Conservation (phyloP, 1,140 invertebrate genomes). For the Solenopsis invicta region DNA sequence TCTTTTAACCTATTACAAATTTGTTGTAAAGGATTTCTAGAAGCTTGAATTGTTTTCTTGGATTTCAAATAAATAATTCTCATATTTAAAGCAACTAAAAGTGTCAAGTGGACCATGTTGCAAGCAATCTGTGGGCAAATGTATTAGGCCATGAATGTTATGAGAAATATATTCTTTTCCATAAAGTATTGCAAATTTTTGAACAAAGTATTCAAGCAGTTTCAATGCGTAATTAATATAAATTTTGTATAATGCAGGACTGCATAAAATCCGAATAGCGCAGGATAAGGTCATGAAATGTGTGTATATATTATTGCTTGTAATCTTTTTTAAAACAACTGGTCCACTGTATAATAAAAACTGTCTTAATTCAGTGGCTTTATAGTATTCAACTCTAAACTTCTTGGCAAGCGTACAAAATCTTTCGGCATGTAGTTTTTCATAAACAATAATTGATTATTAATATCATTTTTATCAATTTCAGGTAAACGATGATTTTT, state of each 20-base stretch:
- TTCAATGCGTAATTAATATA: conserved; percentile 7
- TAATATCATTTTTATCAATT: no score
- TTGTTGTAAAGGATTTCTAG: no score
- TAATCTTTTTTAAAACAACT: neutral
- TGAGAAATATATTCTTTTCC: no score
- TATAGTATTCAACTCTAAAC: conserved; percentile 18
- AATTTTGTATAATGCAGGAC: conserved; percentile 1
- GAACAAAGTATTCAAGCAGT: neutral
- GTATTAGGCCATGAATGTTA: no score
- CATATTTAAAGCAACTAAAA: no score
- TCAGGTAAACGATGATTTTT: no score
- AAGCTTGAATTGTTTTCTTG: neutral
- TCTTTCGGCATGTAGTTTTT: neutral
- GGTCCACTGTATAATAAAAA: conserved; percentile 30
- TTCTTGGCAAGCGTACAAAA: conserved; percentile 12
- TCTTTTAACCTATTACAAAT: no score
- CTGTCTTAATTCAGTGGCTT: conserved; percentile 9
- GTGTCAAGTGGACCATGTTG: no score
- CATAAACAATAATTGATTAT: no score
- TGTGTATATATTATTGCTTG: neutral
- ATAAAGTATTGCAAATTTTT: no score
- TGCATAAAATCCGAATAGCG: conserved; percentile 12
- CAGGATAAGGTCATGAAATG: no score
- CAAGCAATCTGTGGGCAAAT: no score
- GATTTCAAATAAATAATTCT: neutral